Percentiles rank a stretch among this genome's conserved stretches.
These are phyloP conservation scores for Balaenoptera acutorostrata DNA, from an alignment of 2,113 vertebrate species.

Conservation along the genomic window DNA sequence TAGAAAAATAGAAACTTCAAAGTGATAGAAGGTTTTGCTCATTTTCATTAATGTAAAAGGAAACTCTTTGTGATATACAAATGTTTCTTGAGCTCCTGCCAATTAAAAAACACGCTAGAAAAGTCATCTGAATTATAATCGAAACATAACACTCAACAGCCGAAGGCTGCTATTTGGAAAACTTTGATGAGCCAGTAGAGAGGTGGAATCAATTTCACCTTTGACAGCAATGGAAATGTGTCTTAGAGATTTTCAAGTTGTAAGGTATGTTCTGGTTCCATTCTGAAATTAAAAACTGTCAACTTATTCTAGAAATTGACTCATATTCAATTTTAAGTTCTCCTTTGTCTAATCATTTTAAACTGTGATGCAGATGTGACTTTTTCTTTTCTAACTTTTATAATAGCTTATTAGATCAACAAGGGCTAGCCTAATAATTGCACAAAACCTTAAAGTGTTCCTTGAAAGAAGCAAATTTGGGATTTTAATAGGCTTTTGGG, in stretches of 20 bases:
- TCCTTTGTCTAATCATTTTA: neutral
- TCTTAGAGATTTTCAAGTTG: neutral
- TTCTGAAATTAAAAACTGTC: neutral
- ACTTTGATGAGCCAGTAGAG: conserved; percentile 1
- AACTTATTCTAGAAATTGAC: neutral
- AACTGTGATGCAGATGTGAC: neutral
- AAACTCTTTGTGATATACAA: conserved; percentile 45
- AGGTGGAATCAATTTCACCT: conserved; percentile 36
- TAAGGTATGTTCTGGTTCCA: neutral
- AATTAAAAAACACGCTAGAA: conserved; percentile 42
- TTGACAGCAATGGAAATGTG: neutral
- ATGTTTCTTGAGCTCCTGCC: conserved; percentile 35
- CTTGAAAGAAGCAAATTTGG: neutral
- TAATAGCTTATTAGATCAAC: neutral
- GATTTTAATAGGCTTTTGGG: neutral
- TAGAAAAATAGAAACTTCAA: conserved; percentile 66
- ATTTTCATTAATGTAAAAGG: conserved; percentile 75
- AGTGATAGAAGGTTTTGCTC: conserved; percentile 64
- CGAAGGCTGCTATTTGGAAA: conserved; percentile 43
- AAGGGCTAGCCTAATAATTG: neutral
- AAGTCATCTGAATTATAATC: conserved; percentile 46
- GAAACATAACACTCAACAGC: conserved; percentile 12
- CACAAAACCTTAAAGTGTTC: neutral
- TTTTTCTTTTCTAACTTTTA: neutral
- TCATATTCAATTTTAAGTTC: neutral